Percentiles rank a stretch among this genome's conserved stretches.
Conservation (phyloP, 2,113 vertebrate genomes). For the Albula goreensis region DNA sequence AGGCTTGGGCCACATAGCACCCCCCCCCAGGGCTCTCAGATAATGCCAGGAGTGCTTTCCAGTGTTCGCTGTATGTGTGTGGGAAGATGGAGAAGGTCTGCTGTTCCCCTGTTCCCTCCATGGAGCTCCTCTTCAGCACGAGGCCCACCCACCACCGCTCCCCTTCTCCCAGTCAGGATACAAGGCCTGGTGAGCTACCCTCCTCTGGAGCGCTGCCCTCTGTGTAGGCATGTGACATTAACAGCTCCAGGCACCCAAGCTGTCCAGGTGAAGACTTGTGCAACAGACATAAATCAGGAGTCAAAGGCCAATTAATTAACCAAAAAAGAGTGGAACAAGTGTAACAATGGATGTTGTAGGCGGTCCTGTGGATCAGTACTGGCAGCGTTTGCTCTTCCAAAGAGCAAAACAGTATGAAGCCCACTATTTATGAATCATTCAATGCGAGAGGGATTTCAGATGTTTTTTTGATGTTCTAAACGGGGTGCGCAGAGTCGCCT, state of each 20-base stretch:
- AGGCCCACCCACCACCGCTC: background rate
- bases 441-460: slow-evolving; percentile 27
- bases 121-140: background rate
- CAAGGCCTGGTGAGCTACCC: background rate
- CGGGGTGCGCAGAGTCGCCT: slow-evolving; percentile 32
- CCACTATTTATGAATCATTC: slow-evolving; percentile 36
- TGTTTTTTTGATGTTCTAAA: slow-evolving; percentile 28
- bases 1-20: too few relatives aligned
- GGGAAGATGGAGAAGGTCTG: background rate
- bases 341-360: slow-evolving; percentile 22
- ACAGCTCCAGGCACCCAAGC: background rate
- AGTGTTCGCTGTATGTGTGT: slow-evolving; percentile 5
- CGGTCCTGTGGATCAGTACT: slow-evolving; percentile 12
- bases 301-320: slow-evolving; percentile 12
- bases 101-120: background rate
- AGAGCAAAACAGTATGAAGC: slow-evolving; percentile 24
- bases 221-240: background rate
- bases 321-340: background rate
- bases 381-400: slow-evolving; percentile 17
- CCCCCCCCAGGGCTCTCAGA: background rate
- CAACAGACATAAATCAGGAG: background rate
- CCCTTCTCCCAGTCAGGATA: background rate
- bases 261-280: background rate
- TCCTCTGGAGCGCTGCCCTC: background rate
- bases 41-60: background rate